A percentile compares a stretch with the other conserved stretches of the same genome.
phyloP scores from a whole-genome alignment of 2,797 vertebrate species.

The Eulemur albifrons region DNA sequence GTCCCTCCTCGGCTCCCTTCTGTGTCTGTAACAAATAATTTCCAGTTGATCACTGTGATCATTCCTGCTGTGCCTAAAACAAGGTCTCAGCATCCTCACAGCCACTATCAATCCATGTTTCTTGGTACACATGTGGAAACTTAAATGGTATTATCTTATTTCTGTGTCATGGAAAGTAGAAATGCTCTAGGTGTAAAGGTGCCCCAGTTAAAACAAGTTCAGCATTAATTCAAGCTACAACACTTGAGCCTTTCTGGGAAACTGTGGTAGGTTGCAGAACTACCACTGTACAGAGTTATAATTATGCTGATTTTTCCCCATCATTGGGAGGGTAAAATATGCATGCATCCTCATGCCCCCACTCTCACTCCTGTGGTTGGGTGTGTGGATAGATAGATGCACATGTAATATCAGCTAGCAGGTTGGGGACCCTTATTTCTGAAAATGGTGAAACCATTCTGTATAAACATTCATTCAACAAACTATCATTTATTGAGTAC shows the following conservation, averaged over 20 bases:
- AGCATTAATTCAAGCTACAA: neutral
- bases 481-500: neutral
- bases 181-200: neutral
- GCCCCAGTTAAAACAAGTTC: neutral
- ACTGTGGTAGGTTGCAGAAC: neutral
- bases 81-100: neutral
- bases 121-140: neutral
- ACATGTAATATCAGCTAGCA: neutral
- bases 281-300: neutral
- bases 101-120: neutral
- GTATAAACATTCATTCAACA: neutral
- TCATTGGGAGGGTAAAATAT: neutral
- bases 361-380: no score
- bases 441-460: neutral
- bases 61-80: neutral
- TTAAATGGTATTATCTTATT: neutral
- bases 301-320: neutral
- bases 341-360: neutral
- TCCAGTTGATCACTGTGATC: rapidly evolving
- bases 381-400: no score
- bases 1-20: neutral
- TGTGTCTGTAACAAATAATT: neutral
- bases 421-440: neutral
- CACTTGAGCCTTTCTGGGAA: neutral
- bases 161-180: neutral